Percentiles rank a stretch among this genome's conserved stretches.
These are phyloP conservation scores for Pseudoips prasinana DNA, from an alignment of 2,888 invertebrate genomes.

Conservation along the genomic window DNA sequence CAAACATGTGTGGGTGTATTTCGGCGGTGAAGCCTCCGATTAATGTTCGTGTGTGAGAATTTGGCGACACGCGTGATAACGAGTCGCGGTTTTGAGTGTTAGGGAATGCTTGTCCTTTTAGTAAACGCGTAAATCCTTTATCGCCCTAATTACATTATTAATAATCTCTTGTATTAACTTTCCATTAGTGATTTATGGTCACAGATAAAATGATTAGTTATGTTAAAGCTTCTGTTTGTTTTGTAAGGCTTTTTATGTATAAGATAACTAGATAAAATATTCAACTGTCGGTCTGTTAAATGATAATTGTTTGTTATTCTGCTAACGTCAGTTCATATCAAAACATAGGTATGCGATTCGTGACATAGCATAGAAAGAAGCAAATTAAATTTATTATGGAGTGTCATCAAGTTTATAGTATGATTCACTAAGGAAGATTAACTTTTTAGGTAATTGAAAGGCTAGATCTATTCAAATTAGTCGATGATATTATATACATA, in stretches of 20 bases:
- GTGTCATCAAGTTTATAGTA: slow-evolving; percentile 1
- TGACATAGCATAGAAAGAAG: slow-evolving; percentile 38
- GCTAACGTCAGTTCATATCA: slow-evolving; percentile 29
- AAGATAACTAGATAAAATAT: background rate
- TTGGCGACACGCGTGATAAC: slow-evolving; percentile 45
- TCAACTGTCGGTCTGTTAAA: slow-evolving; percentile 22
- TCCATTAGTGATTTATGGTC: slow-evolving; percentile 20
- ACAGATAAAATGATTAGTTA: slow-evolving; percentile 13
- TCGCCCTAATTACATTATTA: slow-evolving; percentile 32
- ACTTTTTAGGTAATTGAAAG: no score
- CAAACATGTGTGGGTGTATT: slow-evolving; percentile 61
- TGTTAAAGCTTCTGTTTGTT: slow-evolving; percentile 20
- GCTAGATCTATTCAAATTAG: no score
- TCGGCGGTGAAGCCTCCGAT: slow-evolving; percentile 55
- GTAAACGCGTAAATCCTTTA: slow-evolving; percentile 33
- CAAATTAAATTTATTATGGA: slow-evolving; percentile 24
- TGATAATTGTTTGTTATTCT: slow-evolving; percentile 35
- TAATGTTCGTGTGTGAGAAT: slow-evolving; percentile 38
- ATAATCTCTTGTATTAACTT: slow-evolving; percentile 25
- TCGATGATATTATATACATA: no score
- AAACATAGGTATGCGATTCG: slow-evolving; percentile 26
- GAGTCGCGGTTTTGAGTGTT: slow-evolving; percentile 33
- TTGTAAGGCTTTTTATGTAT: slow-evolving; percentile 4
- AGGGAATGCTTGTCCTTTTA: slow-evolving; percentile 46
- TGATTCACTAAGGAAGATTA: no score